These are phyloP conservation scores for Harpalus rufipes DNA, from an alignment of 2,888 invertebrate genomes.

Conservation along the genomic window DNA sequence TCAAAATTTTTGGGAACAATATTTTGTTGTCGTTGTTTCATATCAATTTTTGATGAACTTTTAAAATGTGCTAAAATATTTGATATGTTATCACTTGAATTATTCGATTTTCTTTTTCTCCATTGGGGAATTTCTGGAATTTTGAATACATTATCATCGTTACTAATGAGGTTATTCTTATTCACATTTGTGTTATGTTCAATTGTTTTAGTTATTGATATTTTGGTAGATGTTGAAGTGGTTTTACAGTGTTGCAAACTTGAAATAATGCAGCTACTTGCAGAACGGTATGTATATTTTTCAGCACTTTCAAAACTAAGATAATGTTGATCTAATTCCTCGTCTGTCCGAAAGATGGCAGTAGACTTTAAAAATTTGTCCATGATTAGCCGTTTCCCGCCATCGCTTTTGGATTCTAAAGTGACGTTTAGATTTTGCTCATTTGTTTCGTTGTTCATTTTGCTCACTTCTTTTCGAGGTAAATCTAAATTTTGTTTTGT, in stretches of 20 bases:
- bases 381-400: slow-evolving; percentile 74
- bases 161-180: background rate
- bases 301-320: slow-evolving; percentile 21
- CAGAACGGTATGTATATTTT: slow-evolving; percentile 18
- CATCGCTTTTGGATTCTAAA: slow-evolving; percentile 65
- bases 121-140: background rate
- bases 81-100: slow-evolving; percentile 3
- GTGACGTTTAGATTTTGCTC: background rate
- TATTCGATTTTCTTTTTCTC: background rate
- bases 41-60: background rate
- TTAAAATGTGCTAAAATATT: slow-evolving; percentile 19
- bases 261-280: background rate
- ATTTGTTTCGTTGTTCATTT: background rate
- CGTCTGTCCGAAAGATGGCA: slow-evolving; percentile 52
- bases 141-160: background rate
- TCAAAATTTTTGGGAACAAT: background rate
- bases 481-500: background rate
- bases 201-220: slow-evolving; percentile 17
- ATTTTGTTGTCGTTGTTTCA: background rate
- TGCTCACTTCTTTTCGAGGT: no score
- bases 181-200: background rate
- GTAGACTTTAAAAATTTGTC: slow-evolving; percentile 75
- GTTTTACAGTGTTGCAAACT: slow-evolving; percentile 12
- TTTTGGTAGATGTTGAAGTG: slow-evolving; percentile 12
- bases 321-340: slow-evolving; percentile 16